Evolutionary conservation across 1,140 invertebrate genomes (phyloP).

Genomic region (Drosophila pallidifrons): DNA sequence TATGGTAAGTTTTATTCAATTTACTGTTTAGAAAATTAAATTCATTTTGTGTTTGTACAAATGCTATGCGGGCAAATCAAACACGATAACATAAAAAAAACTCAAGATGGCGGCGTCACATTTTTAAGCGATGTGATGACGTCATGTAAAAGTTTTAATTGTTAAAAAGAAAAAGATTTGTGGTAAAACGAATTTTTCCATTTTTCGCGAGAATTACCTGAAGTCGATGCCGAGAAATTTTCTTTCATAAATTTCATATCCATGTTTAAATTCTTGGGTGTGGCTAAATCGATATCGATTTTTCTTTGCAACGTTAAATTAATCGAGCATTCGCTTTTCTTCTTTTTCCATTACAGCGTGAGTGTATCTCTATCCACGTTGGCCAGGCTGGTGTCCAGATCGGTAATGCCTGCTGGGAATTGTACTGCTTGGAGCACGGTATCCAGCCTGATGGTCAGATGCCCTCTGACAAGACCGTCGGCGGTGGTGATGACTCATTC

Average conservation of each 20-base stretch:
- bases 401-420: constrained; percentile 90
- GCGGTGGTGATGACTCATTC: constrained; percentile 91
- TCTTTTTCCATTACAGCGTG: constrained; percentile 82
- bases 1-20: constrained; percentile 60
- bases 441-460: constrained; percentile 91
- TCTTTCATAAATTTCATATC: constrained; percentile 17
- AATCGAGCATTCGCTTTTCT: constrained; percentile 14
- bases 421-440: constrained; percentile 90
- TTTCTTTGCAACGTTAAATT: constrained; percentile 29
- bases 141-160: constrained; percentile 41
- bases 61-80: background rate
- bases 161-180: constrained; percentile 11
- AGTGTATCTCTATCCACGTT: constrained; percentile 85
- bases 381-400: constrained; percentile 92
- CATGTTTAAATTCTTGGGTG: constrained; percentile 43
- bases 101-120: constrained; percentile 46
- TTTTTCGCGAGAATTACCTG: background rate
- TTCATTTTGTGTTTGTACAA: background rate
- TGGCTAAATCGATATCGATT: constrained; percentile 60
- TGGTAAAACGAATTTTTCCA: background rate
- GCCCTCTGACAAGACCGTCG: constrained; percentile 91
- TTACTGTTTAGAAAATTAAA: background rate
- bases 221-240: constrained; percentile 12
- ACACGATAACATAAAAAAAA: background rate
- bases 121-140: constrained; percentile 50